phyloP scores from a whole-genome alignment of 2,888 invertebrate genomes.

The Cantharis rustica region DNA sequence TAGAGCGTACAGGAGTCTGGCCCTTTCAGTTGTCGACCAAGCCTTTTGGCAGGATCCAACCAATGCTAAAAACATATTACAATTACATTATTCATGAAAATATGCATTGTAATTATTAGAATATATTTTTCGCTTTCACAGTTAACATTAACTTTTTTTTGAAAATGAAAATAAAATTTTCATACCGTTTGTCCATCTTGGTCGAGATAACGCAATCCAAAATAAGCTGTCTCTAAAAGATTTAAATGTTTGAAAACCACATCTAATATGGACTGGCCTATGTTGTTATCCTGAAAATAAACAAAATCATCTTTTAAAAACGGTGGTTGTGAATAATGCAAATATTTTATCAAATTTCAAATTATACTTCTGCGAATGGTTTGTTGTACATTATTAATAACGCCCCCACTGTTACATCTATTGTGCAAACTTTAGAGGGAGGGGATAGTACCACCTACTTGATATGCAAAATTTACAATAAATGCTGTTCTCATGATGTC shows the following conservation, averaged over 20 bases:
- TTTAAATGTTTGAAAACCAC: conserved; percentile 92
- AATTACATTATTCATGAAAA: neutral
- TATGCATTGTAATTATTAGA: neutral
- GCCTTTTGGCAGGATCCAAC: conserved; percentile 89
- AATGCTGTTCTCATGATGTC: no score
- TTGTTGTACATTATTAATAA: neutral
- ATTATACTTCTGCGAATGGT: neutral
- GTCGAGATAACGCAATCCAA: conserved; percentile 92
- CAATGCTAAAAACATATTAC: conserved; percentile 74
- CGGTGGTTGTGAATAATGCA: neutral
- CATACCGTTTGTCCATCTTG: conserved; percentile 92
- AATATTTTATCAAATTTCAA: no score
- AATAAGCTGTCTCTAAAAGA: conserved; percentile 94
- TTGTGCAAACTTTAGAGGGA: no score
- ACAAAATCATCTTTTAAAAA: neutral
- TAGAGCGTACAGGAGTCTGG: conserved; percentile 78
- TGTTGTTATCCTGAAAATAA: conserved; percentile 80
- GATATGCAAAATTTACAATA: no score
- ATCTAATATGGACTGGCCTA: conserved; percentile 89
- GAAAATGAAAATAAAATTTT: no score
- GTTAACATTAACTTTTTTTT: no score
- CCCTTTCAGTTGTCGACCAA: conserved; percentile 83
- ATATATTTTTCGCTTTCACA: no score
- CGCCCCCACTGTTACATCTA: no score
- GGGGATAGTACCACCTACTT: no score